Evolutionary conservation across 2,797 vertebrate genomes (phyloP), one percentile per base, ranked within the genome.

Genomic region (Ptychadena robeensis): DNA sequence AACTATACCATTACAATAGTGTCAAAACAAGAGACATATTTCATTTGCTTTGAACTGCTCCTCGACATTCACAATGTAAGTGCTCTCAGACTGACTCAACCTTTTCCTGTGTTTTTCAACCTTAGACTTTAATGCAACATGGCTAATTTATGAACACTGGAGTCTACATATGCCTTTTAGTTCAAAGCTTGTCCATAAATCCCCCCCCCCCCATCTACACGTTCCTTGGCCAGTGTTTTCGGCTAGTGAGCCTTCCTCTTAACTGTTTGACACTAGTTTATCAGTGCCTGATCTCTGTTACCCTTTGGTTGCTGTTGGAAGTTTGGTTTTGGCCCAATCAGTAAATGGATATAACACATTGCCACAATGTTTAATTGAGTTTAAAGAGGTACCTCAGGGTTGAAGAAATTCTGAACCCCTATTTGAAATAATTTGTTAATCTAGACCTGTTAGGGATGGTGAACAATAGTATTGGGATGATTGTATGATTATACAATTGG

Each of bases 1-100:
- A 90, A 87, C 88, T 88, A 80, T 85, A 87, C 90, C 90, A 91
- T 92, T 92, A 92, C 86, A 87, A 79, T 87, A 88, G 88, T 91
- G 90, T 93, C 92, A 91, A 88, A 91, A 88, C 81, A 88, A 88
- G 86, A 87, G 87, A 87, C 86, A 75, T 91, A 91, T 93, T 91
- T 94, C 92, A 93, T 83, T 78, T 87, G 85, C 87, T 89, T 90
- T 89, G 88, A 88, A 87, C 83, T n/a, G 38, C 70, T 25, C 63
- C 81, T 82, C 85, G 77, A 61, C 71, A 2, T 9, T n/a, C 74
- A 70, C 82, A 82, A 73, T 86, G 85, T 35, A 30, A 63, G 79
- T 48, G 79, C 86, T 88, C 15, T 1, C 61, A 63, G 59, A 72
- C 75, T 88, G 86, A 79, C 73, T 88, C 88, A 86, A 87, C 87